Conservation (phyloP, 2,888 invertebrate genomes). For the Melieria picta region DNA sequence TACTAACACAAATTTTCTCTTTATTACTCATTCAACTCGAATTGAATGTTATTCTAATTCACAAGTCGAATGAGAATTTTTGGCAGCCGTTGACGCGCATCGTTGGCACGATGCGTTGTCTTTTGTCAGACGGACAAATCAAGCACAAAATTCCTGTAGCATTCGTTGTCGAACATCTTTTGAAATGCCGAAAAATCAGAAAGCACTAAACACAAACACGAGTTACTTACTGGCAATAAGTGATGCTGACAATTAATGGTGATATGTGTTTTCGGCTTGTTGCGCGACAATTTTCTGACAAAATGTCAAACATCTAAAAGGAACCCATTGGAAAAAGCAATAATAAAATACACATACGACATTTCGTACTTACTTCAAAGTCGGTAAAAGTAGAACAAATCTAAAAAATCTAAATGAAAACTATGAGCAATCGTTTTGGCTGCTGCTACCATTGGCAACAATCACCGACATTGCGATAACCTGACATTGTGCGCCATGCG, state of each 20-base stretch:
- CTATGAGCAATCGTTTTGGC: not conserved
- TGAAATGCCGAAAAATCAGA: not conserved
- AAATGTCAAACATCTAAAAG: not conserved
- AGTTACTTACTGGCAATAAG: not conserved
- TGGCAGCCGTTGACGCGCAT: no score
- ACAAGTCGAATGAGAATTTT: no score
- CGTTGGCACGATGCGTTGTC: not conserved
- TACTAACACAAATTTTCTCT: no score
- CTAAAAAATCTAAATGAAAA: not conserved
- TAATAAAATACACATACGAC: not conserved
- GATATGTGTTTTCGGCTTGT: constrained; percentile 23
- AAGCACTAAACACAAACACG: not conserved
- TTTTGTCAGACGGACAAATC: constrained; percentile 17
- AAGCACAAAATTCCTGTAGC: constrained; percentile 18
- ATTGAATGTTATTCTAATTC: no score
- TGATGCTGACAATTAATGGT: constrained; percentile 25
- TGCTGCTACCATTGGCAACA: not conserved
- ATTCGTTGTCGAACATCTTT: constrained; percentile 14
- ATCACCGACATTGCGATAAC: no score
- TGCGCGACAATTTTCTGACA: not conserved
- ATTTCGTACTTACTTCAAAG: not conserved
- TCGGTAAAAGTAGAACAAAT: not conserved
- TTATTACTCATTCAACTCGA: no score
- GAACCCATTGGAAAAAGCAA: not conserved
- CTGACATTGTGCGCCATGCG: not conserved